Evolutionary conservation across 2,797 vertebrate species (phyloP).

Genomic region (Vespertilio murinus): DNA sequence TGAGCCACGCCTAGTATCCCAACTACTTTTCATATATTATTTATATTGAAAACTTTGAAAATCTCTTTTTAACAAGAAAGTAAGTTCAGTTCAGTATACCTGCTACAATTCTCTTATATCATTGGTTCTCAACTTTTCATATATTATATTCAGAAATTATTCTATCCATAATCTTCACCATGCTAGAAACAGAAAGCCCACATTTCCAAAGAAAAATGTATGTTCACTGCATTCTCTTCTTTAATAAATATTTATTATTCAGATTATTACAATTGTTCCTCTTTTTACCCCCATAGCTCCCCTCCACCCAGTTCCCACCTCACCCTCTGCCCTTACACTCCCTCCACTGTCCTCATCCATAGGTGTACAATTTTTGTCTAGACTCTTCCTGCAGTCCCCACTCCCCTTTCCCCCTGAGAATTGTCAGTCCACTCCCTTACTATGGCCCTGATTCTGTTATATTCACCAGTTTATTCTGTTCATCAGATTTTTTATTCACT

Average conservation of each 20-base stretch:
- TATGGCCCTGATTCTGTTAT: too few species aligned
- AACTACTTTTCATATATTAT: not conserved
- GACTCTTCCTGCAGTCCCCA: too few species aligned
- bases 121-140: constrained; percentile 24
- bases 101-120: not conserved
- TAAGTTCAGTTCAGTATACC: not conserved
- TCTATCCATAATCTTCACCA: not conserved
- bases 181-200: constrained; percentile 33
- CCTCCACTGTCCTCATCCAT: too few species aligned
- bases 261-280: too few species aligned
- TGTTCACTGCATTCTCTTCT: not conserved
- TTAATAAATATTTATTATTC: not conserved
- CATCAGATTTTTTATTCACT: too few species aligned
- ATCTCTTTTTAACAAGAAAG: constrained; percentile 19
- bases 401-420: too few species aligned
- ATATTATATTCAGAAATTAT: constrained; percentile 30
- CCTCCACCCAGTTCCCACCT: too few species aligned
- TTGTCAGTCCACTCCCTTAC: too few species aligned
- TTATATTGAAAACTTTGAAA: constrained; percentile 39
- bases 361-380: too few species aligned
- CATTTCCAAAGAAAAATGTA: not conserved
- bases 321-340: too few species aligned
- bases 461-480: too few species aligned
- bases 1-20: not conserved
- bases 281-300: too few species aligned